Base-by-base conservation (phyloP, 2,113 vertebrate species). In the Oncorhynchus masou region DNA sequence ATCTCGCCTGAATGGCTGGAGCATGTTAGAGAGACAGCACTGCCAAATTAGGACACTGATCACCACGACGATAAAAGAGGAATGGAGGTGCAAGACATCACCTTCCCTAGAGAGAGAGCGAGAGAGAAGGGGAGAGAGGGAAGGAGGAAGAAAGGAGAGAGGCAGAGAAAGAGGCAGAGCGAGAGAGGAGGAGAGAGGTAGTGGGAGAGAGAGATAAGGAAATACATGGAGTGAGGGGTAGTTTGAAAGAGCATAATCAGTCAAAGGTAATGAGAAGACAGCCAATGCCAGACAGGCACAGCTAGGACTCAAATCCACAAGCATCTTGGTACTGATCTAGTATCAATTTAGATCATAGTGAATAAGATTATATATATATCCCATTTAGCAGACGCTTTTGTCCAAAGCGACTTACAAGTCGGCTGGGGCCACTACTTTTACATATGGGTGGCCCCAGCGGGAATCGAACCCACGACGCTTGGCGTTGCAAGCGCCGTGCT, bases 41-140 rank as follows among this genome's bases (percentile, higher is more conserved):
- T 20, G 83, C 71, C 81, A 83, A 84, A 81, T 78, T 75, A 81
- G 81, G 71, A 75, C 51, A 22, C 59, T 70, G 79, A 80, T 66
- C 71, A 80, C 77, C 68, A 69, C n/a, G 64, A 27, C 1, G 69
- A 75, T 51, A 68, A 69, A 48, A 72, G 45, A 65, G 25, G 39
- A 65, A 22, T 25, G 45, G 29, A 60, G 4, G 54, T 71, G 73
- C 74, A 12, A 49, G 49, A 74, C 65, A 81, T 73, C 66, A 78
- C 70, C 39, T 62, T 70, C 54, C 65, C 68, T 74, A 19, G 51
- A 39, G 29, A 31, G 51, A 39, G 29, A 31, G 4, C 15, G 51
- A 39, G 54, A 29, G 16, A 62, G 25, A 24, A 59, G 51, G 60
- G 51, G 13, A 70, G 39, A 24, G 39, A 70, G 45, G n/a, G n/a